Evolutionary conservation across 2,797 vertebrate species (phyloP), one percentile per base, ranked within the genome.

Genomic region (Pipistrellus nathusii): DNA sequence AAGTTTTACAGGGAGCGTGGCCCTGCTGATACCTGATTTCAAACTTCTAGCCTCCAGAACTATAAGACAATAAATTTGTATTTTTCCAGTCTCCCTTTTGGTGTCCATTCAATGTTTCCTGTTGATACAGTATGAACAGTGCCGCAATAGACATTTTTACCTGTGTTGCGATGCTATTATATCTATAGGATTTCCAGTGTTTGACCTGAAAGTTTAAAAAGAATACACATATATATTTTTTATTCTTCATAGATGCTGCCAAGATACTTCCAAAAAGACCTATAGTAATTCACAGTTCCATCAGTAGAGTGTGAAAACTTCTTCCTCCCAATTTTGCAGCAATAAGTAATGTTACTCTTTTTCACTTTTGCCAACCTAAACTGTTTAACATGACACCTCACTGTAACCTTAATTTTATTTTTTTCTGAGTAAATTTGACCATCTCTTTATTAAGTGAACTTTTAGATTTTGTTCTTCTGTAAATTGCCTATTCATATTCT

Each of bases 211-310:
- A 11, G 5, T 51, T 66, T 87, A 84, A 83, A 95, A 85, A 2
- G 41, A 44, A 80, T 17, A 62, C 17, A 3, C 51, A 48, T 20
- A 32, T 41, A 7, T 72, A 44, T 55, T 48, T 48, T 85, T 38
- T 51, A 73, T 75, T 44, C 90, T 90, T 85, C 41, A 77, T 21
- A 92, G 64, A 57, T 90, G 6, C 3, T 66, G 23, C 38, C 46
- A 87, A 64, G 23, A 69, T 78, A 11, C 64, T 90, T 81, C 64
- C 55, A 55, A 55, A 95, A 78, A 96, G 82, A 66, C 57, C 51
- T 78, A 5, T 68, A 82, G 41, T n/a, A 68, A 68, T 69, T 81
- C 18, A 55, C 8, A 62, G 82, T 75, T 94, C 35, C 55, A 64
- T 44, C 11, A 57, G 4, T 8, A 88, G 8, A 81, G 12, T 85